Conservation (phyloP, 2,797 vertebrate species). For the Pteronotus mesoamericanus region DNA sequence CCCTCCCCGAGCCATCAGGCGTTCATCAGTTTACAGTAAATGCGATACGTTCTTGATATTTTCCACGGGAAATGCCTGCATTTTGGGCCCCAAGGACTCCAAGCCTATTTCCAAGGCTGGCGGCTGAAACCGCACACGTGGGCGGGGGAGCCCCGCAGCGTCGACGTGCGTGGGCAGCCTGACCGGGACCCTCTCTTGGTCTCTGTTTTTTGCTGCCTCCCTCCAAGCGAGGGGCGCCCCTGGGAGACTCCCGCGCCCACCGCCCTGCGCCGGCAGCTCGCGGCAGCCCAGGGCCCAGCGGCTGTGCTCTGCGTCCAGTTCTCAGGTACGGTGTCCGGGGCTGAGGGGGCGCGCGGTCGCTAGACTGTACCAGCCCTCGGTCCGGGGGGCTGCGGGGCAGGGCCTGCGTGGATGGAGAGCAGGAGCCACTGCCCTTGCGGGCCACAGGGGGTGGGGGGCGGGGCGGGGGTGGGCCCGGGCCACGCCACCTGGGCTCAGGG, state of each 20-base stretch:
- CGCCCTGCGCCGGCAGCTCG: slow-evolving; percentile 70
- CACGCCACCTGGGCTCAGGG: fast-evolving
- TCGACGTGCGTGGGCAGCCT: neutral
- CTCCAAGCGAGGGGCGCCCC: slow-evolving; percentile 84
- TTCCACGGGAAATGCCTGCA: fast-evolving
- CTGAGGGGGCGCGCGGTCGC: neutral
- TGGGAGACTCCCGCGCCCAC: slow-evolving; percentile 79
- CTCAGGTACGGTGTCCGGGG: slow-evolving; percentile 83
- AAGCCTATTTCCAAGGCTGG: neutral
- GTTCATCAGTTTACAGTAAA: fast-evolving
- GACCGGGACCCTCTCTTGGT: neutral
- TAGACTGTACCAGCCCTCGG: too few species aligned
- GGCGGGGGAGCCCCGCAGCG: fast-evolving
- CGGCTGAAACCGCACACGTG: fast-evolving
- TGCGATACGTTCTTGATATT: fast-evolving
- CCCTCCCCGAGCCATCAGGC: fast-evolving
- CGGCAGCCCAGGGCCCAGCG: slow-evolving; percentile 76
- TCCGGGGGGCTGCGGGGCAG: neutral
- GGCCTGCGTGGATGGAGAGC: too few species aligned
- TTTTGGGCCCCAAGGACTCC: neutral
- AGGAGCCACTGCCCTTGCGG: too few species aligned
- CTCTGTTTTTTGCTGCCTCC: neutral
- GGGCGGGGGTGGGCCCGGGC: neutral
- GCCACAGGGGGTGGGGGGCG: too few species aligned
- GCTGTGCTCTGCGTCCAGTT: slow-evolving; percentile 85